These are phyloP conservation scores for Colostygia pectinataria DNA, from an alignment of 2,888 invertebrate genomes.

Conservation along the genomic window DNA sequence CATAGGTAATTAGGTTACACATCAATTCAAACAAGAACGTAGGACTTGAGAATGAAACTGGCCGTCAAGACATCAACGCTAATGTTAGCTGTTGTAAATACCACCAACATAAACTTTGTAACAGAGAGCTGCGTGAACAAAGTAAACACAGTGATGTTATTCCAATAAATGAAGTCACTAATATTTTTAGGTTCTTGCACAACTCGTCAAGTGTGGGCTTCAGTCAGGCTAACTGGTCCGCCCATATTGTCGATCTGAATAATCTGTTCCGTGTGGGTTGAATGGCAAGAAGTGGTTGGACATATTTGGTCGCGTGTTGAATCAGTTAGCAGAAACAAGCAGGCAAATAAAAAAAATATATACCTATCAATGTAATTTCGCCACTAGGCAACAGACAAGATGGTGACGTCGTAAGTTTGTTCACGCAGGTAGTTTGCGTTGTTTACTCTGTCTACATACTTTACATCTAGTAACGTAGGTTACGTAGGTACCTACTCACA, in stretches of 20 bases:
- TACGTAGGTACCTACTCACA: too few species aligned
- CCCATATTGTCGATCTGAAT: constrained; percentile 50
- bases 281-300: constrained; percentile 47
- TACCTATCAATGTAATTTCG: constrained; percentile 17
- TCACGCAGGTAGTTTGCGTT: constrained; percentile 24
- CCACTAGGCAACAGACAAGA: constrained; percentile 15
- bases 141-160: constrained; percentile 41
- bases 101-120: constrained; percentile 30
- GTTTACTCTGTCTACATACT: constrained; percentile 25
- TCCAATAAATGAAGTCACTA: constrained; percentile 56
- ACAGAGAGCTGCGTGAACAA: constrained; percentile 37
- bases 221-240: constrained; percentile 55
- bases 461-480: too few species aligned
- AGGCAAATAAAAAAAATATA: constrained; percentile 19
- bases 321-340: constrained; percentile 32
- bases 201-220: constrained; percentile 59
- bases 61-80: constrained; percentile 32
- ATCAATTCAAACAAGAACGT: constrained; percentile 47
- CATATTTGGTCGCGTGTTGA: constrained; percentile 48
- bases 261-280: constrained; percentile 53
- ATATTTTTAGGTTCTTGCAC: constrained; percentile 61
- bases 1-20: constrained; percentile 37
- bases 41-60: constrained; percentile 27
- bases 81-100: constrained; percentile 35
- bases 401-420: constrained; percentile 19